A percentile compares a stretch with the other conserved stretches of the same genome.
phyloP scores from a whole-genome alignment of 2,797 vertebrate genomes.

The Platalea minor region DNA sequence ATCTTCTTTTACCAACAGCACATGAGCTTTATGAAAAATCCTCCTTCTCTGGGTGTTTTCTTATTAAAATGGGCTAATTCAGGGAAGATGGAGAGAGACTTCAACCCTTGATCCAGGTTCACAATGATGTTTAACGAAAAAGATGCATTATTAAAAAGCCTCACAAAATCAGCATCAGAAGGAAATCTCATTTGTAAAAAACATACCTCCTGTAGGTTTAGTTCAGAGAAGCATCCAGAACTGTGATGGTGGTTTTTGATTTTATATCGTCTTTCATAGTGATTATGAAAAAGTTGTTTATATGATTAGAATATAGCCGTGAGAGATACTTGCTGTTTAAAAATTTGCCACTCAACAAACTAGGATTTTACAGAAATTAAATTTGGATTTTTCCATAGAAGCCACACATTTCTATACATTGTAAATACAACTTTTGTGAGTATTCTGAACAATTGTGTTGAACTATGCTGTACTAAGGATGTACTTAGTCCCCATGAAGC shows the following conservation, averaged over 20 bases:
- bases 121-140: not conserved
- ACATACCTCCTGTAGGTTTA: not conserved
- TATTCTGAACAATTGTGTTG: not conserved
- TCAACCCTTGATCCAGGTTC: not conserved
- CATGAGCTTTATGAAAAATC: not conserved
- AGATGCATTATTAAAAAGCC: not conserved
- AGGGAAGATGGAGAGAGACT: not conserved
- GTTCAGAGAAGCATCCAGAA: not conserved
- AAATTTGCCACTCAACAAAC: not conserved
- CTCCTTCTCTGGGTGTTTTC: not conserved
- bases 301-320: not conserved
- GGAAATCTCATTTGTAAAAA: not conserved
- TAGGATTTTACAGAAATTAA: not conserved
- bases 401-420: not conserved
- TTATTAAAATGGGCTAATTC: not conserved
- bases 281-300: not conserved
- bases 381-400: not conserved
- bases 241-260: not conserved
- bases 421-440: not conserved
- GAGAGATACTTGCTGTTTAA: not conserved
- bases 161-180: not conserved
- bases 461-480: not conserved
- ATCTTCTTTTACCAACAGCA: not conserved
- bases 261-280: not conserved
- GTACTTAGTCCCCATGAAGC: not conserved